A percentile compares a stretch with the other conserved stretches of the same genome.
Conservation (phyloP, 2,888 invertebrate species). For the Eupsilia transversa region DNA sequence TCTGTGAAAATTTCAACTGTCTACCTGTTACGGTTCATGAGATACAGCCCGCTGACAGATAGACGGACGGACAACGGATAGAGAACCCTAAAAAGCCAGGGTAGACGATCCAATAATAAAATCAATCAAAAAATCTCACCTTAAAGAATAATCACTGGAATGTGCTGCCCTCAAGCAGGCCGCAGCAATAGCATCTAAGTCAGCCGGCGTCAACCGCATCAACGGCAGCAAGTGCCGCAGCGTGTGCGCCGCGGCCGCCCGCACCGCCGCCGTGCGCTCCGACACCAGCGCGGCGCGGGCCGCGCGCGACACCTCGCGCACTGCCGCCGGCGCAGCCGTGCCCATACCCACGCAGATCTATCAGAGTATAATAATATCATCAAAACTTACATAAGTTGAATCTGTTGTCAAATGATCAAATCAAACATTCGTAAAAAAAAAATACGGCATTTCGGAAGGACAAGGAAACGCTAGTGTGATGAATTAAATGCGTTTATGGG, state of each 20-base stretch:
- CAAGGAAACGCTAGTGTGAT: too few relatives aligned
- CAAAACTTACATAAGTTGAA: neutral
- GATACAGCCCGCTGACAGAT: too few relatives aligned
- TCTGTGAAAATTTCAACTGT: too few relatives aligned
- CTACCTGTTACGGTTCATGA: too few relatives aligned
- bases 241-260: constrained; percentile 98
- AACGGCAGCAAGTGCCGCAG: constrained; percentile 97
- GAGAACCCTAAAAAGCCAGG: too few relatives aligned
- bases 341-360: constrained; percentile 98
- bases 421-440: neutral
- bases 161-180: constrained; percentile 95
- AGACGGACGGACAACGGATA: too few relatives aligned
- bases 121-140: constrained; percentile 66
- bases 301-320: constrained; percentile 97
- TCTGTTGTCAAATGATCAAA: neutral
- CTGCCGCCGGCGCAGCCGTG: constrained; percentile 94
- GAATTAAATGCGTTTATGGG: neutral
- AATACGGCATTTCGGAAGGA: too few relatives aligned
- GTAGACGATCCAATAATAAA: neutral
- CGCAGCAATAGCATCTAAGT: constrained; percentile 97
- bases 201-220: constrained; percentile 95
- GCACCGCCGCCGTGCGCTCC: constrained; percentile 97
- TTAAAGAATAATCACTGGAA: constrained; percentile 82
- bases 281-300: constrained; percentile 95
- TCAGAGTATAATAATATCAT: constrained; percentile 14